These are phyloP conservation scores for Pholis gunnellus DNA, from an alignment of 2,113 vertebrate species.

Conservation along the genomic window DNA sequence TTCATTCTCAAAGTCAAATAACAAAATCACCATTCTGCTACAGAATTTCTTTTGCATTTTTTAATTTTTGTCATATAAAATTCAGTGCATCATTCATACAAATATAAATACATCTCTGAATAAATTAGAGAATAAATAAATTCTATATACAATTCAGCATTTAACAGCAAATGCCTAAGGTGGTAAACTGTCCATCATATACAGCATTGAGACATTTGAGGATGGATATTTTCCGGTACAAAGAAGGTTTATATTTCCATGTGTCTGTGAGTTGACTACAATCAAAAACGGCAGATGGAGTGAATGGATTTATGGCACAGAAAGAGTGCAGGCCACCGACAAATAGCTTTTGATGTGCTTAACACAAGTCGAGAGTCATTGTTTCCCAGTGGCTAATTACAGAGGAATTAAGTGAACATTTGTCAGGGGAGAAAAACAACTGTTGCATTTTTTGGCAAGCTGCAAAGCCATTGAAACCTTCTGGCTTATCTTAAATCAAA, in stretches of 20 bases:
- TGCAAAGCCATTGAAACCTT: slow-evolving; percentile 57
- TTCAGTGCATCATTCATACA: slow-evolving; percentile 35
- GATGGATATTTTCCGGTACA: slow-evolving; percentile 2
- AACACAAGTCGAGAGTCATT: slow-evolving; percentile 26
- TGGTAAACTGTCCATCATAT: slow-evolving; percentile 25
- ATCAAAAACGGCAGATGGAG: not conserved
- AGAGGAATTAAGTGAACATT: slow-evolving; percentile 28
- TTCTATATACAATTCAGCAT: slow-evolving; percentile 48
- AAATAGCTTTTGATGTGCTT: slow-evolving; percentile 34
- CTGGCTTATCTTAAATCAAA: slow-evolving; percentile 70
- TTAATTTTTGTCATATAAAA: slow-evolving; percentile 62
- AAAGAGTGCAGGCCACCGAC: slow-evolving; percentile 5
- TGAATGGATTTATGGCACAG: slow-evolving; percentile 11
- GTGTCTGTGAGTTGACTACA: not conserved
- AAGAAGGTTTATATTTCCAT: not conserved
- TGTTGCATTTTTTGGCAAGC: slow-evolving; percentile 62
- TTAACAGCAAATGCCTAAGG: slow-evolving; percentile 54
- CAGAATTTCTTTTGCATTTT: slow-evolving; percentile 30
- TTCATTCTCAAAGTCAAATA: not conserved
- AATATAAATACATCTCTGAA: slow-evolving; percentile 77
- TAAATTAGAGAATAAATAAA: slow-evolving; percentile 83
- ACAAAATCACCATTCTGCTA: slow-evolving; percentile 9
- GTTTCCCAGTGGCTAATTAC: slow-evolving; percentile 42
- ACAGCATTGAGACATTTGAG: slow-evolving; percentile 42
- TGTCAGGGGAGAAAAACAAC: slow-evolving; percentile 53